Percentiles rank a stretch among this genome's conserved stretches.
Conservation (phyloP, 2,888 invertebrate genomes). For the Drosophila merina region DNA sequence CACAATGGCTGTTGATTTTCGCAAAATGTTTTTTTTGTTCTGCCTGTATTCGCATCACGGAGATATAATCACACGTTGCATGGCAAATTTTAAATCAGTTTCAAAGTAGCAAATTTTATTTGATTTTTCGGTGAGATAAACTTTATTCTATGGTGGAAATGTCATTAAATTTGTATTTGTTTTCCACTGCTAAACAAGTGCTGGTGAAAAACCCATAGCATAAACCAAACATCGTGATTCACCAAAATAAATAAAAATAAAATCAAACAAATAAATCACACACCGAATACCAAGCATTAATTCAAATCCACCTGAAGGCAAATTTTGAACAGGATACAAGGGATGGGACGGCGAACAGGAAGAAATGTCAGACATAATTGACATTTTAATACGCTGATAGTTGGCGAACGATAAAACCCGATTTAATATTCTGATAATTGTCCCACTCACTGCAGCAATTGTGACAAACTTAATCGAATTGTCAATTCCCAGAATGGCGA, state of each 20-base stretch:
- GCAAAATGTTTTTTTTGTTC: conserved; percentile 19
- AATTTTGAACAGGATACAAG: neutral
- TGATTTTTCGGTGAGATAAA: conserved; percentile 34
- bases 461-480: conserved; percentile 77
- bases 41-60: conserved; percentile 13
- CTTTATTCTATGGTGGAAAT: conserved; percentile 19
- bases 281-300: conserved; percentile 46
- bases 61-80: conserved; percentile 38
- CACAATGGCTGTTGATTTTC: conserved; percentile 57
- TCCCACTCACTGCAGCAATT: conserved; percentile 59
- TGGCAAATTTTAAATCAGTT: conserved; percentile 62
- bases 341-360: conserved; percentile 14
- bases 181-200: conserved; percentile 15
- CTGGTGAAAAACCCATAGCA: conserved; percentile 20
- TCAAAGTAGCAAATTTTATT: conserved; percentile 51
- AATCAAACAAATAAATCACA: conserved; percentile 53
- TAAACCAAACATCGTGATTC: conserved; percentile 45
- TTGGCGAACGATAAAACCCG: conserved; percentile 69
- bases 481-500: conserved; percentile 51
- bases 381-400: conserved; percentile 79
- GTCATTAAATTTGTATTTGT: conserved; percentile 45
- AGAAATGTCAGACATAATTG: conserved; percentile 62
- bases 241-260: conserved; percentile 31
- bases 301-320: conserved; percentile 34
- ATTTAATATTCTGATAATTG: conserved; percentile 80